A percentile compares a stretch with the other conserved stretches of the same genome.
These are phyloP conservation scores for Onychostruthus taczanowskii DNA, from an alignment of 2,113 vertebrate genomes.

Conservation along the genomic window DNA sequence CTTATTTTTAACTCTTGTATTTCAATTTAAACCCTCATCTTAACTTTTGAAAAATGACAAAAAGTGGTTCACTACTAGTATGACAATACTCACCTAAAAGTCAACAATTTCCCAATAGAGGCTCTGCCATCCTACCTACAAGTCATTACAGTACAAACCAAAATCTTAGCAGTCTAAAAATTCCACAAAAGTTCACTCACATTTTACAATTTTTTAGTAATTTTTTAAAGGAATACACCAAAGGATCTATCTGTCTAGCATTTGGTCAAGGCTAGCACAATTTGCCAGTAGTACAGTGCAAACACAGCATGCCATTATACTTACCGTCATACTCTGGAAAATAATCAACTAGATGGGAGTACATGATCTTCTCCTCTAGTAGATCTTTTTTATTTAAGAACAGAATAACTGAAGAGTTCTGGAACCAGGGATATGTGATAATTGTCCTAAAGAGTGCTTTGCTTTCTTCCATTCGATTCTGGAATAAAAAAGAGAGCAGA, in stretches of 20 bases:
- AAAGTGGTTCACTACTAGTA: not conserved
- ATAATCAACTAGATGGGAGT: slow-evolving; percentile 93
- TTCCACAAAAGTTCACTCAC: not conserved
- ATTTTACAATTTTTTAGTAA: not conserved
- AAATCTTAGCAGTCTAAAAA: not conserved
- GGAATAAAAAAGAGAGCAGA: not conserved
- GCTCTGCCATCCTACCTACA: not conserved
- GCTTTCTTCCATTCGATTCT: slow-evolving; percentile 97
- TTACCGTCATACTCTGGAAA: slow-evolving; percentile 95
- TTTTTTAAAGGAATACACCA: not conserved
- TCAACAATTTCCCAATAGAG: not conserved
- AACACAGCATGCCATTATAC: not conserved
- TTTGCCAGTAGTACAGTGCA: not conserved
- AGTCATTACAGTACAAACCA: not conserved
- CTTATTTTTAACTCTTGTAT: not conserved
- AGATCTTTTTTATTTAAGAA: slow-evolving; percentile 99
- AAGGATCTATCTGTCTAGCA: not conserved
- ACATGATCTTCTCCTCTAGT: slow-evolving; percentile 95
- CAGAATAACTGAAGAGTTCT: slow-evolving; percentile 92
- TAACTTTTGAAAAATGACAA: not conserved
- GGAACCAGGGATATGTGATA: slow-evolving; percentile 94
- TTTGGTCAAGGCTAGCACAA: not conserved
- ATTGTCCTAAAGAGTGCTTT: slow-evolving; percentile 94
- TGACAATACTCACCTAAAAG: not conserved
- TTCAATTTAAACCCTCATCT: not conserved